These are phyloP conservation scores for Procavia capensis DNA, from an alignment of 2,113 vertebrate genomes.

Conservation along the genomic window DNA sequence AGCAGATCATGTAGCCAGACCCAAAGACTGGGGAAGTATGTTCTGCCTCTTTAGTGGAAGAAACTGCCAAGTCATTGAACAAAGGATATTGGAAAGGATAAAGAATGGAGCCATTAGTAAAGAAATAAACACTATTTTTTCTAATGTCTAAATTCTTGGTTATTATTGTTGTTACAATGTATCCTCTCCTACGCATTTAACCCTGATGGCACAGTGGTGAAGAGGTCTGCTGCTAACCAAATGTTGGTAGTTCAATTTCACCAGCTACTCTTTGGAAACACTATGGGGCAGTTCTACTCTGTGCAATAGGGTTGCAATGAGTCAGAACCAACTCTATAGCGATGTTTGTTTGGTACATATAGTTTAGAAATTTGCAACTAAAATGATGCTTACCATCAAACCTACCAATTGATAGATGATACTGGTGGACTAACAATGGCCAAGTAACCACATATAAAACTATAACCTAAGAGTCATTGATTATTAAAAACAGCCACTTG, in stretches of 20 bases:
- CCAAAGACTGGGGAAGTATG: neutral
- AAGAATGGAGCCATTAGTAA: neutral
- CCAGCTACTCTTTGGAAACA: too few species aligned
- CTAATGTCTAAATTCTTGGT: neutral
- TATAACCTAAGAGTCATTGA: neutral
- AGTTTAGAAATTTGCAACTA: conserved; percentile 8
- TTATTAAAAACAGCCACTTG: neutral
- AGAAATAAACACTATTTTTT: neutral
- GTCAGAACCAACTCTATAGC: too few species aligned
- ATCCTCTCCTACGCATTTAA: neutral
- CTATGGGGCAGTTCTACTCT: too few species aligned
- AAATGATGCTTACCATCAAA: neutral
- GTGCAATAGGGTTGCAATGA: too few species aligned
- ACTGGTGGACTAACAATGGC: conserved; percentile 11
- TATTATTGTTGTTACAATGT: neutral
- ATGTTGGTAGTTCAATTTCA: too few species aligned
- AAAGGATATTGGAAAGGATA: neutral
- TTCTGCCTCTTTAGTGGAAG: neutral
- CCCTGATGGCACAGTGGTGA: neutral
- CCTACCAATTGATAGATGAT: neutral
- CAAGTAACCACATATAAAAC: neutral
- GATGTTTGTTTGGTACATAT: neutral
- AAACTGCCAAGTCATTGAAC: neutral
- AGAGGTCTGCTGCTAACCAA: too few species aligned
- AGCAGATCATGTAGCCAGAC: neutral